phyloP scores from a whole-genome alignment of 2,797 vertebrate genomes.

The Gambelia wislizenii region DNA sequence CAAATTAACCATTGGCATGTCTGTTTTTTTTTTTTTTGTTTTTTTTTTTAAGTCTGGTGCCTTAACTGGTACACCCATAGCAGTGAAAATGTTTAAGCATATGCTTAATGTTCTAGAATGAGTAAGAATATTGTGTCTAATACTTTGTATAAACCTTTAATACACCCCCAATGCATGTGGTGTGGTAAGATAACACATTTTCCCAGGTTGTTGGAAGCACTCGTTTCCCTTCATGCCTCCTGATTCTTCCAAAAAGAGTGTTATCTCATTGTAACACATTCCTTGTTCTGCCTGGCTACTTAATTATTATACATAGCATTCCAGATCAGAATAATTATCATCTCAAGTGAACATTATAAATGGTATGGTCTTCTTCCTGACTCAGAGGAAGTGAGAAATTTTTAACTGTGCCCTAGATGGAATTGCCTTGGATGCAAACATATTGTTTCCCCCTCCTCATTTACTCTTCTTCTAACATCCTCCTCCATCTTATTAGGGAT shows the following conservation, averaged over 20 bases:
- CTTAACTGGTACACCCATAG: constrained; percentile 42
- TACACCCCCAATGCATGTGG: constrained; percentile 42
- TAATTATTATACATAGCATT: constrained; percentile 74
- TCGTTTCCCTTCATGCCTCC: constrained; percentile 65
- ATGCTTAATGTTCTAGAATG: constrained; percentile 66
- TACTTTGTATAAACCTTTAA: constrained; percentile 18
- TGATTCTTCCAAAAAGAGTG: constrained; percentile 60
- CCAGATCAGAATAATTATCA: constrained; percentile 67
- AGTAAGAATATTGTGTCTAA: constrained; percentile 25
- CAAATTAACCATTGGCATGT: constrained; percentile 25
- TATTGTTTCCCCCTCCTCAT: background rate
- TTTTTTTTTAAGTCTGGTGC: constrained; percentile 51
- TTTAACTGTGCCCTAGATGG: constrained; percentile 34
- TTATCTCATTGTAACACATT: constrained; percentile 77
- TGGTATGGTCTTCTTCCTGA: constrained; percentile 42
- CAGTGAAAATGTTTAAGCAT: constrained; percentile 61
- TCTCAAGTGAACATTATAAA: constrained; percentile 44
- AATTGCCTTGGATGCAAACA: constrained; percentile 56
- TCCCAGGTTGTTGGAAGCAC: constrained; percentile 64
- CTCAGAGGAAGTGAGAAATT: constrained; percentile 55
- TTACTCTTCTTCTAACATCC: background rate
- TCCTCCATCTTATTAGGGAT: background rate
- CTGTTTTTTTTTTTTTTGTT: too few relatives aligned
- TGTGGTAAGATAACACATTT: constrained; percentile 65
- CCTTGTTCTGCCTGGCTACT: constrained; percentile 70